Conservation (phyloP, 2,113 vertebrate species). For the Phrynosoma platyrhinos region DNA sequence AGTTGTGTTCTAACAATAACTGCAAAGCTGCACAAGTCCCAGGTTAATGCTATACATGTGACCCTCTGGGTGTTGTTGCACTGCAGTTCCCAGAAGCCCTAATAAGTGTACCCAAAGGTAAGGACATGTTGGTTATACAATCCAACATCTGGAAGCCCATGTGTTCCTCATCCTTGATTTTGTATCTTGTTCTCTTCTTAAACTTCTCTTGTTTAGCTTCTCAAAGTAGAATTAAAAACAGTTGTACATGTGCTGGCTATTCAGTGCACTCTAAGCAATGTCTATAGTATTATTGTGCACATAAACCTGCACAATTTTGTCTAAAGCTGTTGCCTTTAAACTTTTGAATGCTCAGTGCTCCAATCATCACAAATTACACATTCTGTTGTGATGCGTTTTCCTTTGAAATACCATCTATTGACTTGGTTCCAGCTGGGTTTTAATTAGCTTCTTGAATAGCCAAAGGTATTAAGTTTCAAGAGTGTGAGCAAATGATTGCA, state of each 20-base stretch:
- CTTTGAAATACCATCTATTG: constrained; percentile 42
- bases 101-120: neutral
- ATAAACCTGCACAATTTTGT: constrained; percentile 5
- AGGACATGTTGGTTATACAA: neutral
- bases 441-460: constrained; percentile 46
- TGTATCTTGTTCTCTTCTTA: neutral
- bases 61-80: too few species aligned
- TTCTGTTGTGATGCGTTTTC: constrained; percentile 32
- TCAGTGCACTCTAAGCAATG: neutral
- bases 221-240: neutral
- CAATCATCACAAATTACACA: constrained; percentile 33
- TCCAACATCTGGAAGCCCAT: neutral
- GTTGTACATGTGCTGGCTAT: neutral
- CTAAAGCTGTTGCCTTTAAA: constrained; percentile 17
- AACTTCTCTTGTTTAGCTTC: neutral
- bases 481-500: constrained; percentile 40
- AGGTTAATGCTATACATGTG: too few species aligned
- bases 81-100: too few species aligned
- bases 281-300: neutral
- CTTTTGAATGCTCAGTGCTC: constrained; percentile 4
- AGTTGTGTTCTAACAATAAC: too few species aligned
- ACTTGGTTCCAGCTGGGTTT: constrained; percentile 40
- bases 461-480: constrained; percentile 45
- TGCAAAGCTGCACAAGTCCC: too few species aligned
- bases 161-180: neutral